phyloP scores from a whole-genome alignment of 2,113 vertebrate genomes.

The Pteropus alecto region DNA sequence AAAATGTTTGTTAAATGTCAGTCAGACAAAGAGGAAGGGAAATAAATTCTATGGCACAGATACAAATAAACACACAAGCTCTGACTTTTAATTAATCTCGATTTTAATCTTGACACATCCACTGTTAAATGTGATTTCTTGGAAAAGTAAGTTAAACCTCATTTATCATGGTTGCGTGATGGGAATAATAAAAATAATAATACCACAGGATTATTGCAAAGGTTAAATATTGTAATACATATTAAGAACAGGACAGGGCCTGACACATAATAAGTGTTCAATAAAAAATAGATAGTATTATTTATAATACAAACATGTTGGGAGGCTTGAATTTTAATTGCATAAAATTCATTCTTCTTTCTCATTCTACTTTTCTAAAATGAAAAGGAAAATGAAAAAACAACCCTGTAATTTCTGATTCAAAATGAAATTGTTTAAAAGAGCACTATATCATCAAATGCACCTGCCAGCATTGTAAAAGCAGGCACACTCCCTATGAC shows the following conservation, averaged over 20 bases:
- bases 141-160: background rate
- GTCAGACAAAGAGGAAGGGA: background rate
- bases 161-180: background rate
- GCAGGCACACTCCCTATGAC: slow-evolving; percentile 28
- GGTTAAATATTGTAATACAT: background rate
- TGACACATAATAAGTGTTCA: background rate
- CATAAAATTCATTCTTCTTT: background rate
- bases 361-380: background rate
- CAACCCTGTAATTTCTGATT: background rate
- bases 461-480: slow-evolving; percentile 4
- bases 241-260: background rate
- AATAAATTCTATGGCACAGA: background rate
- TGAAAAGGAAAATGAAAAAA: background rate
- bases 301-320: background rate
- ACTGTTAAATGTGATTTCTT: background rate
- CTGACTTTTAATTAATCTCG: background rate
- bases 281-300: background rate
- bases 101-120: background rate
- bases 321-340: background rate
- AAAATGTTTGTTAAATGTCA: background rate
- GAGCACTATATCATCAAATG: background rate
- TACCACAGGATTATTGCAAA: background rate
- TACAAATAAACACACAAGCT: background rate
- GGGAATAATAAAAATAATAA: background rate
- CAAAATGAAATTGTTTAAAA: slow-evolving; percentile 7